These are phyloP conservation scores for Falco biarmicus DNA, from an alignment of 2,797 vertebrate genomes.

Conservation along the genomic window DNA sequence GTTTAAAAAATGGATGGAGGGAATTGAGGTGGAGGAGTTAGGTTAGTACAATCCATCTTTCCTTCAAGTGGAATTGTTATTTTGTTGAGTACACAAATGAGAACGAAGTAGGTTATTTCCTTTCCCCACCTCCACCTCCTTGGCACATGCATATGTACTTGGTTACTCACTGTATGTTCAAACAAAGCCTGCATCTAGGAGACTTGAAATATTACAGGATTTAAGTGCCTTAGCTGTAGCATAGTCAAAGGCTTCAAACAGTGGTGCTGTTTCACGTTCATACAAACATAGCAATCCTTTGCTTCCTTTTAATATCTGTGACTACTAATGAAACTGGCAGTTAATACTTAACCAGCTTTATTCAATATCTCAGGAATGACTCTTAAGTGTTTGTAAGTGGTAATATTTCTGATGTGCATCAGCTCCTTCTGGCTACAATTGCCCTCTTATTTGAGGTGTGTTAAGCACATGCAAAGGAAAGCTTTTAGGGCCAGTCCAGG, in stretches of 20 bases:
- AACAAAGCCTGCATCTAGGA: background rate
- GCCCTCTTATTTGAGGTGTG: background rate
- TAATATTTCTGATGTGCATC: background rate
- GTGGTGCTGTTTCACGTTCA: background rate
- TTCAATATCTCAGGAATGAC: background rate
- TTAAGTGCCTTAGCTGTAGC: background rate
- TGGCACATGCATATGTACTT: background rate
- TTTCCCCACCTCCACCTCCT: background rate
- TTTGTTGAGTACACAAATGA: background rate
- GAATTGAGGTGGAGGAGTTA: background rate
- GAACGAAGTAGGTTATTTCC: background rate
- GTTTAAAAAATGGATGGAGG: background rate
- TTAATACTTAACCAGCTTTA: background rate
- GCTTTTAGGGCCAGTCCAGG: background rate
- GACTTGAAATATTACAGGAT: background rate
- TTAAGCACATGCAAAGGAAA: background rate
- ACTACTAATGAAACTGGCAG: background rate
- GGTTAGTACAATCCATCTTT: background rate
- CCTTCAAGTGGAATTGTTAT: background rate
- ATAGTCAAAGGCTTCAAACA: background rate
- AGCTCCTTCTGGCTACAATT: background rate
- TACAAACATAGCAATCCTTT: background rate
- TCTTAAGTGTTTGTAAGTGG: background rate
- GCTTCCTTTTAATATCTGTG: background rate
- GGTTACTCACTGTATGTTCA: background rate